Evolutionary conservation across 2,113 vertebrate genomes (phyloP), one percentile per base, ranked within the genome.

Genomic region (Microcebus murinus): DNA sequence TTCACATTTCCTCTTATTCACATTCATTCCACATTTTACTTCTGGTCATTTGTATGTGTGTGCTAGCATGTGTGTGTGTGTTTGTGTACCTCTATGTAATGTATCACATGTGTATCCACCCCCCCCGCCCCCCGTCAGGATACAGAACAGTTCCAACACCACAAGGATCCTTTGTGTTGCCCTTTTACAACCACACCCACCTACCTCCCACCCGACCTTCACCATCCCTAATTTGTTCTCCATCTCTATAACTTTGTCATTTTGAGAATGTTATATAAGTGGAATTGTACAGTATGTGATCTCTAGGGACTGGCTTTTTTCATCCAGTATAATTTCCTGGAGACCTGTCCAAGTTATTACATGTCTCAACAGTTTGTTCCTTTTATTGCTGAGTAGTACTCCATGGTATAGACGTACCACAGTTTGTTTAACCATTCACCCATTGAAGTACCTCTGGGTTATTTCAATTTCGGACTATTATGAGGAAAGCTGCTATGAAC

Each of bases 301-400:
- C 50, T 88, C 73, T 84, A 74, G 36, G 13, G n/a, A 76, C 45
- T 73, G 45, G 11, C 13, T 95, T 74, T 95, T 84, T 93, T 91
- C 42, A 86, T 18, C 76, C 42, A 81, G 10, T 55, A 39, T 71
- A 65, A 74, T 85, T 92, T 85, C 23, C 45, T 77, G 36, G 45
- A 91, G 36, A 50, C 76, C 34, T 80, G 68, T 45, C n/a, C 42
- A 67, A 79, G 42, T 79, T 83, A 61, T 42, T 77, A 1, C 65
- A 6, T 80, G 11, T 65, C 50, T 59, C 55, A 83, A 52, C 2
- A 50, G 50, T 76, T 83, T 3, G 1, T 65, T 84, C 8, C 11
- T 76, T 80, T 63, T 55, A 87, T 94, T 87, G 36, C 57, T 88
- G 80, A 89, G n/a, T 90, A 96, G 61, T 93, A 93, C 20, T 91